A percentile compares a stretch with the other conserved stretches of the same genome.
phyloP scores from a whole-genome alignment of 2,888 invertebrate species.

The Ormyrus pomaceus region DNA sequence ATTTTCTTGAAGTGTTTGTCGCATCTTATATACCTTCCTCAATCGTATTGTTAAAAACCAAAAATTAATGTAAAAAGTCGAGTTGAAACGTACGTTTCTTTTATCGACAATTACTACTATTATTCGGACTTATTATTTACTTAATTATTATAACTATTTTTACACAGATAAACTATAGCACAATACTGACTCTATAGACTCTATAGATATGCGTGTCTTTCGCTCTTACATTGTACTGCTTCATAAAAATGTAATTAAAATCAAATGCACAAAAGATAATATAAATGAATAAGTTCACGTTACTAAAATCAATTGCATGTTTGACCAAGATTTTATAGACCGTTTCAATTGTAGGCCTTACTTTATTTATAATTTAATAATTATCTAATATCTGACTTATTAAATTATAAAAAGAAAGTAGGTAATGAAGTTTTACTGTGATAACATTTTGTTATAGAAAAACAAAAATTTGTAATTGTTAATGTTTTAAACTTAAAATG shows the following conservation, averaged over 20 bases:
- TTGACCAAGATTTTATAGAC: constrained; percentile 15
- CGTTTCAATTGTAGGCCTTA: constrained; percentile 29
- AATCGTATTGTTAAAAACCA: not conserved
- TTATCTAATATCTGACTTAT: no score
- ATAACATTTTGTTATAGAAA: not conserved
- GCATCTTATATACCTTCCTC: not conserved
- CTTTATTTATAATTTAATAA: no score
- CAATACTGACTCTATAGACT: constrained; percentile 30
- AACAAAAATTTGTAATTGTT: no score
- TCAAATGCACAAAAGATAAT: not conserved
- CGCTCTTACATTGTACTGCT: constrained; percentile 29
- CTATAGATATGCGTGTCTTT: constrained; percentile 51
- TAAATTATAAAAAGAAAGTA: not conserved
- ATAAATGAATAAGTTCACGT: not conserved
- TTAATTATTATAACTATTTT: constrained; percentile 27
- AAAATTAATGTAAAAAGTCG: constrained; percentile 23
- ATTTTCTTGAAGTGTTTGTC: constrained; percentile 1
- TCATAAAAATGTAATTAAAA: not conserved
- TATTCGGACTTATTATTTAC: constrained; percentile 3
- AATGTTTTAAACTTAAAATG: no score
- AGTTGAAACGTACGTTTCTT: constrained; percentile 2
- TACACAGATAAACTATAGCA: constrained; percentile 33
- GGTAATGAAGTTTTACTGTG: not conserved
- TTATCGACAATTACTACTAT: not conserved
- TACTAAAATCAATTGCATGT: not conserved